Conservation (phyloP, 1,140 invertebrate genomes). For the Drosophila orena region DNA sequence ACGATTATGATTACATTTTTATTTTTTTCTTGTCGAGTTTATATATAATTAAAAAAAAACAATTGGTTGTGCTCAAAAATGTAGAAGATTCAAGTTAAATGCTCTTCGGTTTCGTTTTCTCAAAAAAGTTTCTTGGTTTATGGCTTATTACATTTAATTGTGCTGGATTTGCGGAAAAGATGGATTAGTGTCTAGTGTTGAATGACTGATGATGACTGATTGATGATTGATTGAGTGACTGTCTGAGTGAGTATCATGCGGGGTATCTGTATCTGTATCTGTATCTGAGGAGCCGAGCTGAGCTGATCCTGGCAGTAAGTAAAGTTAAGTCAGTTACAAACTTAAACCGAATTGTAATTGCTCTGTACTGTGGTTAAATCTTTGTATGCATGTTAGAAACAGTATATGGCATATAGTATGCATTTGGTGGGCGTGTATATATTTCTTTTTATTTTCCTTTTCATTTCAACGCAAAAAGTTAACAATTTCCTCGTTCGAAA, state of each 20-base stretch:
- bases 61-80: slow-evolving; percentile 54
- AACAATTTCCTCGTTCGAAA: slow-evolving; percentile 76
- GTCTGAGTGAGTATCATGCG: slow-evolving; percentile 43
- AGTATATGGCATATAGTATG: slow-evolving; percentile 80
- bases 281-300: slow-evolving; percentile 40
- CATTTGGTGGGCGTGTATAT: slow-evolving; percentile 76
- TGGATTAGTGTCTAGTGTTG: slow-evolving; percentile 16
- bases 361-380: slow-evolving; percentile 47
- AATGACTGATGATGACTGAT: slow-evolving; percentile 8
- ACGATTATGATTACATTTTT: slow-evolving; percentile 49
- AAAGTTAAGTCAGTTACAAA: slow-evolving; percentile 46
- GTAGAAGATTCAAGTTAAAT: slow-evolving; percentile 69
- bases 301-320: slow-evolving; percentile 56
- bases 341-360: slow-evolving; percentile 17
- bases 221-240: slow-evolving; percentile 11
- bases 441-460: slow-evolving; percentile 42
- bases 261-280: slow-evolving; percentile 32
- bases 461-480: slow-evolving; percentile 75
- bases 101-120: slow-evolving; percentile 47
- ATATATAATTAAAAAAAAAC: slow-evolving; percentile 24
- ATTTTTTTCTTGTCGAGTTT: slow-evolving; percentile 30
- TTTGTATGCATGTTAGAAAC: slow-evolving; percentile 72
- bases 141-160: slow-evolving; percentile 39
- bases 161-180: slow-evolving; percentile 33
- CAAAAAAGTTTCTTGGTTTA: slow-evolving; percentile 38